These are phyloP conservation scores for Dicentrarchus labrax DNA, from an alignment of 2,113 vertebrate species.

Conservation along the genomic window DNA sequence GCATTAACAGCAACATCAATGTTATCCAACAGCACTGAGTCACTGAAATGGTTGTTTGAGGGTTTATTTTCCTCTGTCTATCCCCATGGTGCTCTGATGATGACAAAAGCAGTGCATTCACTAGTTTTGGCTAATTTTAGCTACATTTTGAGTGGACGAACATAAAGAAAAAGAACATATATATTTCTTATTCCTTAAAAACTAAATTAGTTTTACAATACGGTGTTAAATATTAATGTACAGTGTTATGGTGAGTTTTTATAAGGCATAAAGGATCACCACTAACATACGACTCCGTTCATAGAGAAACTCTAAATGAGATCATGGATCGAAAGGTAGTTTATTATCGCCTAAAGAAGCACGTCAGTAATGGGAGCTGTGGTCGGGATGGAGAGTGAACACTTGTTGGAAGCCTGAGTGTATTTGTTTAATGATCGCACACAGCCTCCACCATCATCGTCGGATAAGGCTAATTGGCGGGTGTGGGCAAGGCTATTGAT, in stretches of 20 bases:
- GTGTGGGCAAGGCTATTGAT: slow-evolving; percentile 31
- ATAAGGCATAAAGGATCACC: background rate
- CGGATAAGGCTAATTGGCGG: slow-evolving; percentile 27
- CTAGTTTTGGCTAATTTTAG: too few species aligned
- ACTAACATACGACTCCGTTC: background rate
- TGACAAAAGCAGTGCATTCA: too few species aligned
- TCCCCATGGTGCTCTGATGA: too few species aligned
- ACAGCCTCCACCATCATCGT: background rate
- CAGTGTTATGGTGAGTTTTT: too few species aligned
- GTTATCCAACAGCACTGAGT: too few species aligned
- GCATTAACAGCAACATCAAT: too few species aligned
- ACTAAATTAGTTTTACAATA: too few species aligned
- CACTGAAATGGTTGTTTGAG: too few species aligned
- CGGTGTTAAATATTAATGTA: too few species aligned
- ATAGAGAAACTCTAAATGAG: background rate
- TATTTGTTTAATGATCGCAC: slow-evolving; percentile 38
- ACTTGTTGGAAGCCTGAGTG: background rate
- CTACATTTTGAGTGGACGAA: too few species aligned
- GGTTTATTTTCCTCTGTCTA: too few species aligned
- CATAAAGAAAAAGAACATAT: too few species aligned
- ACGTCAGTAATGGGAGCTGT: background rate
- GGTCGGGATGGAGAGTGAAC: background rate
- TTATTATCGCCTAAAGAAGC: background rate
- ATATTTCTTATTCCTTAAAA: background rate
- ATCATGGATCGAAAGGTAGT: background rate